phyloP scores from a whole-genome alignment of 2,113 vertebrate species.

The Phyllopteryx taeniolatus region DNA sequence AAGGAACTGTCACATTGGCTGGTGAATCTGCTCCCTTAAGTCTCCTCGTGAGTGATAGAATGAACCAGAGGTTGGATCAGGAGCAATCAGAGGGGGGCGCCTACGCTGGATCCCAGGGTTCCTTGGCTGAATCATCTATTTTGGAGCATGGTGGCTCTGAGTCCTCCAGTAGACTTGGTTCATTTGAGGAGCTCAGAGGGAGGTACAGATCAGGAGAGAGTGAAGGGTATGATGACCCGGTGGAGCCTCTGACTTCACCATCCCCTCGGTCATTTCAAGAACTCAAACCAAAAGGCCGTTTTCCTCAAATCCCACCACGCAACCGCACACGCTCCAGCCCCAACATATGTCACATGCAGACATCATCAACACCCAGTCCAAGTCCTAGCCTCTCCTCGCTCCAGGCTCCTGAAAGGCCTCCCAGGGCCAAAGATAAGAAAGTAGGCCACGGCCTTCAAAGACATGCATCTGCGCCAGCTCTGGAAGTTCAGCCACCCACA shows the following conservation, averaged over 20 bases:
- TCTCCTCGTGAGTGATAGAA: conserved; percentile 32
- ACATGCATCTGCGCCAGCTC: conserved; percentile 67
- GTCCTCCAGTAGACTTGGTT: conserved; percentile 59
- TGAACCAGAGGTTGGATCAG: conserved; percentile 13
- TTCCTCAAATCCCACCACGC: conserved; percentile 54
- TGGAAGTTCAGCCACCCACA: conserved; percentile 42
- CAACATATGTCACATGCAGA: conserved; percentile 31
- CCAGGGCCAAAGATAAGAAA: conserved; percentile 50
- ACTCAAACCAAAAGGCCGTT: conserved; percentile 40
- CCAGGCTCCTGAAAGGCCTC: conserved; percentile 52
- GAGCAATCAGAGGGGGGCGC: conserved; percentile 24
- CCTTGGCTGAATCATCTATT: conserved; percentile 56
- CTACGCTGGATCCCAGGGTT: conserved; percentile 58
- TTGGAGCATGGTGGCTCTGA: conserved; percentile 61
- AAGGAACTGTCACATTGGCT: background rate
- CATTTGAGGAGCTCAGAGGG: conserved; percentile 55
- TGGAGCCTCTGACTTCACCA: conserved; percentile 35
- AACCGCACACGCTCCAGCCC: conserved; percentile 62
- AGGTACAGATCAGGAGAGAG: conserved; percentile 37
- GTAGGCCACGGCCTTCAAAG: conserved; percentile 64
- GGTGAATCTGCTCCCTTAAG: conserved; percentile 17
- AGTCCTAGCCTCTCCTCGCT: conserved; percentile 56
- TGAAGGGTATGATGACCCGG: conserved; percentile 50
- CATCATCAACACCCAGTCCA: conserved; percentile 44
- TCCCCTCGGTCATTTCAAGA: conserved; percentile 49